Base-by-base conservation (phyloP, 1,140 invertebrate species). In the Daktulosphaira vitifoliae region DNA sequence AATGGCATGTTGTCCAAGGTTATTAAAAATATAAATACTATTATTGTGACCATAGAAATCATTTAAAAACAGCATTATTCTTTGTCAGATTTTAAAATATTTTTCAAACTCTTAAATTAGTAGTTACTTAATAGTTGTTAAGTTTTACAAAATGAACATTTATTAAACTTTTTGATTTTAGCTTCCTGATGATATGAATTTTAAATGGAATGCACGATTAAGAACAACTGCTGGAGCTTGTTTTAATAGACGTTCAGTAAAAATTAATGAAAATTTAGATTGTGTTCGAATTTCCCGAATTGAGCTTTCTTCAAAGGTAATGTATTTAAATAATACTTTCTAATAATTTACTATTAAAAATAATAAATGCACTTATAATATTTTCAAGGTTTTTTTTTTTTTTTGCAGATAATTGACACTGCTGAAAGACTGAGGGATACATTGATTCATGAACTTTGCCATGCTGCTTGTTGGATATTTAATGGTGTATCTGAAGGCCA, bases 391-490 rank as follows among this genome's bases (percentile, higher is more conserved):
- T 26, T 67, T 46, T 59, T 49, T 22, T 9, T 51, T 72, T 67
- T 65, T 67, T 51, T 29, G 37, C 8, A 76, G 74, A 73, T 88
- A 18, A 66, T 89, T 52, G 87, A 88, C 70, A 79, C 76, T 2
- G 78, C 85, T 15, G 87, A 90, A 71, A 78, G 90, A 66, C 72
- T 94, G 20, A 76, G 92, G 18, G 90, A 94, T 72, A 95, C 92
- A 1, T 79, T 96, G 13, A 82, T 94, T 46, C 92, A 95, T 74
- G 92, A 95, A 76, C 76, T 96, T 76, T 96, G 92, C 71, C 92
- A 96, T 78, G 90, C 90, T 6, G 91, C 90, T 54, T 82, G 86
- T 0, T 95, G 88, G 88, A 72, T 93, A 3, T 79, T 93, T 13
- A 84, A 92, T 71, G 78, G 77, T 2, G 74, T 84, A 53, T 80